Base-by-base conservation (phyloP, 1,140 invertebrate genomes). In the Drosophila busckii region DNA sequence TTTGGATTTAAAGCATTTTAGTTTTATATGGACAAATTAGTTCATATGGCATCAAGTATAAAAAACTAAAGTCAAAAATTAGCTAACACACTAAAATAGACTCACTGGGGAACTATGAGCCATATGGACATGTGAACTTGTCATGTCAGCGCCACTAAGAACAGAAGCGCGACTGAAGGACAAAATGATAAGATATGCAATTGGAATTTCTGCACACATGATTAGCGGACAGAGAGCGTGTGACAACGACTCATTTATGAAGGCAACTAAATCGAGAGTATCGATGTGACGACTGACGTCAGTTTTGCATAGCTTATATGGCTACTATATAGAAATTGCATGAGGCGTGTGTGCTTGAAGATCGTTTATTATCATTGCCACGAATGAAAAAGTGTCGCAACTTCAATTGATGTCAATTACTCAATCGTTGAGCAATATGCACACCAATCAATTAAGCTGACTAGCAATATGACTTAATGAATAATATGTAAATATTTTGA, bases 131-230 rank as follows among this genome's bases (percentile, higher is more conserved):
- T n/a, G n/a, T n/a, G n/a, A n/a, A n/a, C n/a, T n/a, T n/a, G n/a
- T n/a, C n/a, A n/a, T n/a, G n/a, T n/a, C n/a, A n/a, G n/a, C n/a
- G n/a, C n/a, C n/a, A n/a, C n/a, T n/a, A n/a, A n/a, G n/a, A n/a
- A n/a, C n/a, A n/a, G n/a, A n/a, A n/a, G n/a, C n/a, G n/a, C n/a
- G n/a, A n/a, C 16, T 76, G 56, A 78, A 78, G 73, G 71, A 67
- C 73, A 80, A 80, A 80, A 71, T 64, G 73, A 78, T 78, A 78
- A 78, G 71, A 80, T 71, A 80, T 61, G 54, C 50, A 78, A 78
- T 76, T 76, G 66, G 66, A 76, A 65, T 76, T 76, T 75, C 70
- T 75, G 65, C 49, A n/a, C 34, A 25, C 46, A 42, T 60, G 70
- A 69, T 75, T 78, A 62, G 28, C 60, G 46, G 50, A 34, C 29